A percentile compares a stretch with the other conserved stretches of the same genome.
phyloP scores from a whole-genome alignment of 2,797 vertebrate species.

The Aselliscus stoliczkanus region DNA sequence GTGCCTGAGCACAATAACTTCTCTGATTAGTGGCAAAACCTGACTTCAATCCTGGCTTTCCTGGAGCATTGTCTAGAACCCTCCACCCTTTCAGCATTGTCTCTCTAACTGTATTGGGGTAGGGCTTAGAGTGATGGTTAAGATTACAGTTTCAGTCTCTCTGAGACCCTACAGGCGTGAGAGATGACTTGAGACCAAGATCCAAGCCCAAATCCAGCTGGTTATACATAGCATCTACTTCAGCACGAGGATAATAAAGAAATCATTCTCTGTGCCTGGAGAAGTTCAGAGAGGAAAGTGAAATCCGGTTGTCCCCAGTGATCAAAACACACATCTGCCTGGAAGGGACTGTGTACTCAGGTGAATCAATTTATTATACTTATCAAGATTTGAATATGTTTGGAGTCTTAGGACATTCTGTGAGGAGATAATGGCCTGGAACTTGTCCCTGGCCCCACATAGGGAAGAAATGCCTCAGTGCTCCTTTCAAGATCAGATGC shows the following conservation, averaged over 20 bases:
- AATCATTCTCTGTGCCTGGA: not conserved
- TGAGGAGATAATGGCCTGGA: not conserved
- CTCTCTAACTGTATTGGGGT: not conserved
- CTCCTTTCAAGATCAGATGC: not conserved
- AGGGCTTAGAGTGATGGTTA: not conserved
- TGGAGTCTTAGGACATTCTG: slow-evolving; percentile 2
- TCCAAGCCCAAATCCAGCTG: not conserved
- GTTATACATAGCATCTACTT: not conserved
- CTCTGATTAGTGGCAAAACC: not conserved
- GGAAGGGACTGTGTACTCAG: slow-evolving; percentile 22
- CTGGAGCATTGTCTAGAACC: not conserved
- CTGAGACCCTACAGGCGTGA: not conserved
- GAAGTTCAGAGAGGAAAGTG: not conserved
- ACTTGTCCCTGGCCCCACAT: not conserved
- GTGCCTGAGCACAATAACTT: not conserved
- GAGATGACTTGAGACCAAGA: not conserved
- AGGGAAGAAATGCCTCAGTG: not conserved
- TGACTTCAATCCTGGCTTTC: not conserved
- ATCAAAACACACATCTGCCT: not conserved
- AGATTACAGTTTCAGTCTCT: not conserved
- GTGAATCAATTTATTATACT: not conserved
- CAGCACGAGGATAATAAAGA: not conserved
- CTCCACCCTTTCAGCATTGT: not conserved
- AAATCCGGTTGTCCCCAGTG: slow-evolving; percentile 16
- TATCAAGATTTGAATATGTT: not conserved